Conservation (phyloP, 2,113 vertebrate species). For the Mastomys coucha region DNA sequence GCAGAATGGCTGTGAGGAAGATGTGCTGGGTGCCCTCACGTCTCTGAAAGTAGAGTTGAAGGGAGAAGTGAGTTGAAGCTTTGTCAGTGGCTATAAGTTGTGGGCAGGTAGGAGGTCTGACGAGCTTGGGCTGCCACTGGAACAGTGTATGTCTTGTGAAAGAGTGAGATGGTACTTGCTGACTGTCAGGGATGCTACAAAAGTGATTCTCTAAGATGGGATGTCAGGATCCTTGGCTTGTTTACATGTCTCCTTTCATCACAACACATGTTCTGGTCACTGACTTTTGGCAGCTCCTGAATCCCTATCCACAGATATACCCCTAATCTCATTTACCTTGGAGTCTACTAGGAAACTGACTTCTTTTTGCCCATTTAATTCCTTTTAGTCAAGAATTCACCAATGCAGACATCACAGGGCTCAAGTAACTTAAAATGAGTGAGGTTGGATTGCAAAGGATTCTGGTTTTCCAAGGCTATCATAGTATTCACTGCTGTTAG, state of each 20-base stretch:
- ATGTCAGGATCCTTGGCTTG: not conserved
- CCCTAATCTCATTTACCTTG: not conserved
- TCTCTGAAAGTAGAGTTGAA: not conserved
- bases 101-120: not conserved
- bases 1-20: not conserved
- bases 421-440: not conserved
- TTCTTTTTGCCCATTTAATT: not conserved
- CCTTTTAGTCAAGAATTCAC: slow-evolving; percentile 21
- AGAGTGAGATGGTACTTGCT: not conserved
- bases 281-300: not conserved
- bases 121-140: not conserved
- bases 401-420: not conserved
- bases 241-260: not conserved
- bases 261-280: not conserved
- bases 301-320: not conserved
- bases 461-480: not conserved
- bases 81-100: not conserved
- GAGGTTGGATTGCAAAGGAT: not conserved
- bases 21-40: not conserved
- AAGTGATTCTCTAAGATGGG: not conserved
- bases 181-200: not conserved
- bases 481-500: not conserved
- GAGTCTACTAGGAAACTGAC: not conserved
- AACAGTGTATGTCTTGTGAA: not conserved
- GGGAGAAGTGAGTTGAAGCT: not conserved